phyloP scores from a whole-genome alignment of 2,797 vertebrate species.

The Netta rufina region DNA sequence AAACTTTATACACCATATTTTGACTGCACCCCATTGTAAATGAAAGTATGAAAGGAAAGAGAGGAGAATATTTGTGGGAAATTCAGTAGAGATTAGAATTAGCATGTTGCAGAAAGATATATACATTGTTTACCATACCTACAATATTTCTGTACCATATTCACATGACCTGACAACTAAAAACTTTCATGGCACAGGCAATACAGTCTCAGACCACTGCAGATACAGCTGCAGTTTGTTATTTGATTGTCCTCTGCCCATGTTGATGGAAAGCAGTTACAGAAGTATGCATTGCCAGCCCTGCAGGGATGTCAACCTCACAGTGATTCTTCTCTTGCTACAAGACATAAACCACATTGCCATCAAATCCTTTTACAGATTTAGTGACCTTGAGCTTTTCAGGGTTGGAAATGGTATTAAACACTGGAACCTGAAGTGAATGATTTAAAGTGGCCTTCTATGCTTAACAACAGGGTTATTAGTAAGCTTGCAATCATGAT shows the following conservation, averaged over 20 bases:
- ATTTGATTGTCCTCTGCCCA: background rate
- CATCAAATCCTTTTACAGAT: background rate
- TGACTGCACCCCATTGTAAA: background rate
- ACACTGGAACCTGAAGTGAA: background rate
- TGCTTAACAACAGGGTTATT: background rate
- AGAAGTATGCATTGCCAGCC: too few relatives aligned
- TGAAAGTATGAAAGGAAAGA: background rate
- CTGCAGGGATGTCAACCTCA: background rate
- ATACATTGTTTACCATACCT: background rate
- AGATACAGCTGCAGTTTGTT: background rate
- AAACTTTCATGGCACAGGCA: rapidly evolving
- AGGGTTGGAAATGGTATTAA: background rate
- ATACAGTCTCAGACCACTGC: background rate
- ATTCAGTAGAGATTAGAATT: background rate
- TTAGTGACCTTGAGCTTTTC: background rate
- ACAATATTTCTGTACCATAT: rapidly evolving
- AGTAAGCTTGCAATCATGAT: background rate
- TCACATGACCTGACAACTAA: background rate
- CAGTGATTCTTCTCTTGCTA: background rate
- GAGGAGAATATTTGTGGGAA: background rate
- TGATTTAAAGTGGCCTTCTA: background rate
- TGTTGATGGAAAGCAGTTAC: too few relatives aligned
- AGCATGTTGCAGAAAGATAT: background rate
- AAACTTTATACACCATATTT: rapidly evolving
- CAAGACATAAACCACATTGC: background rate